These are phyloP conservation scores for Dendrolimus houi DNA, from an alignment of 2,888 invertebrate genomes.

Conservation along the genomic window DNA sequence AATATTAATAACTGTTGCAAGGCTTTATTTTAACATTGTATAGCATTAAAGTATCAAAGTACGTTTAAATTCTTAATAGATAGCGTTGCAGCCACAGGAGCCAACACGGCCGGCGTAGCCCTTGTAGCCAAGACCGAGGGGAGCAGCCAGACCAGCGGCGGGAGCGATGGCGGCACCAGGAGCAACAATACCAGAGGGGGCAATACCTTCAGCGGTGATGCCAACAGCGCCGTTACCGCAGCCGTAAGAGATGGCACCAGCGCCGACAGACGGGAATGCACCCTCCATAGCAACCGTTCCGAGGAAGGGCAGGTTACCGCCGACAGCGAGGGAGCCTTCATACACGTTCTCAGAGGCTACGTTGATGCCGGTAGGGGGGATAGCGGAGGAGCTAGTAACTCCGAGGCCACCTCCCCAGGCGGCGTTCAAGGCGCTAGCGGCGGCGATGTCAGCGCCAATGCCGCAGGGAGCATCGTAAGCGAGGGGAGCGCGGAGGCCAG, in stretches of 20 bases:
- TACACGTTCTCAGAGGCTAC: constrained; percentile 37
- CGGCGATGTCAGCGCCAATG: constrained; percentile 6
- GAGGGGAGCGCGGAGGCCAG: not conserved
- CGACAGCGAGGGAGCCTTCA: constrained; percentile 31
- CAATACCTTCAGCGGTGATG: constrained; percentile 17
- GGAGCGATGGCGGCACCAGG: constrained; percentile 10
- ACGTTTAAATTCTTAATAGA: not conserved
- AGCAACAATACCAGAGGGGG: constrained; percentile 9
- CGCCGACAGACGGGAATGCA: constrained; percentile 31
- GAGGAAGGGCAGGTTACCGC: constrained; percentile 40
- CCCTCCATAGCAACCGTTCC: constrained; percentile 39
- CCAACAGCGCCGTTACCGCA: constrained; percentile 32
- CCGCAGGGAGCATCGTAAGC: constrained; percentile 4
- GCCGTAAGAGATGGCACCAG: constrained; percentile 32
- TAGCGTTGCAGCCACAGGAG: not conserved
- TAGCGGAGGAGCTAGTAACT: constrained; percentile 31
- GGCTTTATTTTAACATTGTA: not conserved
- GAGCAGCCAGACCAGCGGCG: constrained; percentile 8
- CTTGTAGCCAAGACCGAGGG: constrained; percentile 2
- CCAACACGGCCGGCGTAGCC: constrained; percentile 1
- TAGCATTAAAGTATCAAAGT: not conserved
- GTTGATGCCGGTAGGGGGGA: constrained; percentile 33
- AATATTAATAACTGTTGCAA: not conserved
- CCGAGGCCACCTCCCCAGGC: constrained; percentile 36
- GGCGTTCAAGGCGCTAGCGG: constrained; percentile 19